Evolutionary conservation across 2,797 vertebrate species (phyloP).

Genomic region (Parambassis ranga): DNA sequence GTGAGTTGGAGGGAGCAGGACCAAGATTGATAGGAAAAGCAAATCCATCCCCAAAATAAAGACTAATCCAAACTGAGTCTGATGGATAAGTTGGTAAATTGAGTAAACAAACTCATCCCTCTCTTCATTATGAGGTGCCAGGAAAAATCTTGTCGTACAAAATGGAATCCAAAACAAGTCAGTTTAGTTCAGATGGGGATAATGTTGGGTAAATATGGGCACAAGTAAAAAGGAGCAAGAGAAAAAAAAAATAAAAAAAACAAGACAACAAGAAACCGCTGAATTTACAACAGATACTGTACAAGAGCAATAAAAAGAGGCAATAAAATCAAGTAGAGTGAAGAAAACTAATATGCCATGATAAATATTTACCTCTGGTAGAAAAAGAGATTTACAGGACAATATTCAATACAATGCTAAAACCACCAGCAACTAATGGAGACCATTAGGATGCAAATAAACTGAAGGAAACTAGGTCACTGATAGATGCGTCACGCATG

Average conservation of each 20-base stretch:
- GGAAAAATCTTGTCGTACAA: constrained; percentile 49
- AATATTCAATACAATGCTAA: too few species aligned
- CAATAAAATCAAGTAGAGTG: background rate
- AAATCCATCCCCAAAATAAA: constrained; percentile 49
- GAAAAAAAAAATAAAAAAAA: background rate
- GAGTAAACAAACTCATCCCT: constrained; percentile 61
- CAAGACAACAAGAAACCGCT: background rate
- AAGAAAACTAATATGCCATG: background rate
- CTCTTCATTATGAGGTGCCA: constrained; percentile 50
- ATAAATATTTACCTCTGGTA: background rate
- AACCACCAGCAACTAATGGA: too few species aligned
- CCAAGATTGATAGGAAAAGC: constrained; percentile 39
- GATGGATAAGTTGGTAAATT: constrained; percentile 64
- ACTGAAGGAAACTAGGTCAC: too few species aligned
- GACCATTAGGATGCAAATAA: too few species aligned
- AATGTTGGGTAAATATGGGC: constrained; percentile 40
- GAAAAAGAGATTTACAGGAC: background rate
- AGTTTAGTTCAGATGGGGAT: constrained; percentile 44
- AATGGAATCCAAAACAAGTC: constrained; percentile 54
- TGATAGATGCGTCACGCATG: too few species aligned
- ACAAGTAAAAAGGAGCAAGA: background rate
- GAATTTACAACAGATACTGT: background rate
- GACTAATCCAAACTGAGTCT: constrained; percentile 57
- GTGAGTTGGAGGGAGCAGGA: constrained; percentile 8
- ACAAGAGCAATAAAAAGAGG: background rate